A percentile compares a stretch with the other conserved stretches of the same genome.
Conservation (phyloP, 2,888 invertebrate species). For the Mantis religiosa region DNA sequence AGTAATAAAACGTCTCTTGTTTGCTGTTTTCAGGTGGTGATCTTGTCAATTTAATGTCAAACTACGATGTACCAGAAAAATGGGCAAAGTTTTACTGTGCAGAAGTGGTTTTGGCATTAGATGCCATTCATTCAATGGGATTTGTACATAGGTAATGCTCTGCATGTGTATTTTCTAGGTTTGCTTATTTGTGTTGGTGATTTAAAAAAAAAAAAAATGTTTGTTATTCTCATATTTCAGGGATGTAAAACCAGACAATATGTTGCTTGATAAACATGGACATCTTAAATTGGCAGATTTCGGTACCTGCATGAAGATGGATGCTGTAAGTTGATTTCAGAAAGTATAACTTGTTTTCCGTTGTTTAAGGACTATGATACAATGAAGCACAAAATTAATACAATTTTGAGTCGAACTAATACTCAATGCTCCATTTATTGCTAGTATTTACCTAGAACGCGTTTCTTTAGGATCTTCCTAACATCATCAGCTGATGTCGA, state of each 20-base stretch:
- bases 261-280: constrained; percentile 91
- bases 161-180: background rate
- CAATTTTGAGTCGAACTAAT: no score
- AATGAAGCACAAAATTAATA: no score
- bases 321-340: constrained; percentile 51
- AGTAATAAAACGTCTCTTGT: background rate
- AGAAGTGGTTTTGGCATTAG: constrained; percentile 94
- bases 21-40: constrained; percentile 76
- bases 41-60: constrained; percentile 96
- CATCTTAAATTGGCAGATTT: constrained; percentile 99
- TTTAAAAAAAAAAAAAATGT: background rate
- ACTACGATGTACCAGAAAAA: constrained; percentile 97
- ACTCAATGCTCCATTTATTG: no score
- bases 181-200: background rate
- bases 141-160: constrained; percentile 61
- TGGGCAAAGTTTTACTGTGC: constrained; percentile 98
- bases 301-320: constrained; percentile 99
- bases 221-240: constrained; percentile 57
- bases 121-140: constrained; percentile 98
- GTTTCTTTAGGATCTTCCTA: no score
- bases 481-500: no score
- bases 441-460: no score
- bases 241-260: constrained; percentile 99
- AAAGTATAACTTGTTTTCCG: background rate
- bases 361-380: no score